A percentile compares a stretch with the other conserved stretches of the same genome.
phyloP scores from a whole-genome alignment of 2,113 vertebrate species.

The Malaclemys terrapin region DNA sequence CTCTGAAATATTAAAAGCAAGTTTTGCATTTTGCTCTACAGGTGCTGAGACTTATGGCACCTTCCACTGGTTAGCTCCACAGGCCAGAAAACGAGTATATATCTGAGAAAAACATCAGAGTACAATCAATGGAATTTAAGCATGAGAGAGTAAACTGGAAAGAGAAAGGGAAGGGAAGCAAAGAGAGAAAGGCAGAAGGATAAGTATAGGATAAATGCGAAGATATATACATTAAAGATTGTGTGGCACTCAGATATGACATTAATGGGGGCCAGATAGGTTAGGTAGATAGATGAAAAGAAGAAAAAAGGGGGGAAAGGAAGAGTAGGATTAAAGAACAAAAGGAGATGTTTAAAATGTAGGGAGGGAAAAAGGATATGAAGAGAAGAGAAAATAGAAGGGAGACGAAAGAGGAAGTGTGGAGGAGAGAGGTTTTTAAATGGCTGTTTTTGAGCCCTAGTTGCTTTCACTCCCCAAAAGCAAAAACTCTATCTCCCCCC shows the following conservation, averaged over 20 bases:
- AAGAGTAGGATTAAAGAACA: not conserved
- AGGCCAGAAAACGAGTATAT: not conserved
- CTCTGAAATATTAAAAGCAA: not conserved
- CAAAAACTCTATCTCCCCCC: not conserved
- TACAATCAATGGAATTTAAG: not conserved
- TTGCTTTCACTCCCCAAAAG: not conserved
- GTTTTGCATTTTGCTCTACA: not conserved
- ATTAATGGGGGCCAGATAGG: not conserved
- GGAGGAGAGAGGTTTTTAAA: not conserved
- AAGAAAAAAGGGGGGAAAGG: not conserved
- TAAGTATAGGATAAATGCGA: not conserved
- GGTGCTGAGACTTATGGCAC: not conserved
- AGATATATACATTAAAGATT: accelerated
- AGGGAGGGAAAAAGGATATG: not conserved
- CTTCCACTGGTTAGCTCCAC: accelerated
- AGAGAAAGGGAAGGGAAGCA: not conserved
- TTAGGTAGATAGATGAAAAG: not conserved
- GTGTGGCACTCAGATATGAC: not conserved
- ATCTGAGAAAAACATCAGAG: not conserved
- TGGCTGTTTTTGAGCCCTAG: not conserved
- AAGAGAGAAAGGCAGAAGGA: not conserved
- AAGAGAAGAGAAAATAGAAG: not conserved
- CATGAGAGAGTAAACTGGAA: not conserved
- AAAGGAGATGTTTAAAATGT: not conserved
- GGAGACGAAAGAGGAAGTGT: not conserved